Percentiles rank a stretch among this genome's conserved stretches.
Conservation (phyloP, 2,797 vertebrate genomes). For the Epinephelus awoara region DNA sequence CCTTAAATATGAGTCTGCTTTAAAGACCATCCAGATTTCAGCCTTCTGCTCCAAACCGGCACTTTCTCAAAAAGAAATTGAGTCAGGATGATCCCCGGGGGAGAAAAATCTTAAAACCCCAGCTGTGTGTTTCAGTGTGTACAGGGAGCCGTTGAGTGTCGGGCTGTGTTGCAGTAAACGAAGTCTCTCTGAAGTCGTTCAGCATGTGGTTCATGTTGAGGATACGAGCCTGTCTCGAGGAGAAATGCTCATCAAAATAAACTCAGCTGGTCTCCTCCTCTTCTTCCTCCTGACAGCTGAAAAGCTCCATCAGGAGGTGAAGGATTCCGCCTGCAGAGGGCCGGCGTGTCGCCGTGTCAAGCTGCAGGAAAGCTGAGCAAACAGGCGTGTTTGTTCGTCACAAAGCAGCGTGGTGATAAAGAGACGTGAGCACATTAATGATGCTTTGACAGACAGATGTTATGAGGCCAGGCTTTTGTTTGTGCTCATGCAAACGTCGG, state of each 20-base stretch:
- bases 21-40: not conserved
- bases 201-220: slow-evolving; percentile 71
- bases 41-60: not conserved
- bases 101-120: not conserved
- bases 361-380: slow-evolving; percentile 80
- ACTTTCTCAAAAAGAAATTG: not conserved
- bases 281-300: slow-evolving; percentile 19
- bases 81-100: not conserved
- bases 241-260: slow-evolving; percentile 67
- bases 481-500: slow-evolving; percentile 22
- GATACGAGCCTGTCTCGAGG: slow-evolving; percentile 30
- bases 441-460: slow-evolving; percentile 40
- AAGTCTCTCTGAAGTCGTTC: slow-evolving; percentile 42
- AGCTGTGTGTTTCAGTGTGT: not conserved
- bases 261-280: slow-evolving; percentile 48
- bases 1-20: too few species aligned
- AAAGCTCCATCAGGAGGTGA: slow-evolving; percentile 22
- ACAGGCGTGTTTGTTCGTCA: slow-evolving; percentile 63
- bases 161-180: not conserved
- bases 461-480: slow-evolving; percentile 27
- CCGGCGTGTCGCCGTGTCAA: slow-evolving; percentile 31
- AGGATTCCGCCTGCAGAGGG: slow-evolving; percentile 9
- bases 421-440: slow-evolving; percentile 1
- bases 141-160: not conserved
- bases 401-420: slow-evolving; percentile 9